Evolutionary conservation across 1,140 invertebrate genomes (phyloP).

Genomic region (Metaphire vulgaris): DNA sequence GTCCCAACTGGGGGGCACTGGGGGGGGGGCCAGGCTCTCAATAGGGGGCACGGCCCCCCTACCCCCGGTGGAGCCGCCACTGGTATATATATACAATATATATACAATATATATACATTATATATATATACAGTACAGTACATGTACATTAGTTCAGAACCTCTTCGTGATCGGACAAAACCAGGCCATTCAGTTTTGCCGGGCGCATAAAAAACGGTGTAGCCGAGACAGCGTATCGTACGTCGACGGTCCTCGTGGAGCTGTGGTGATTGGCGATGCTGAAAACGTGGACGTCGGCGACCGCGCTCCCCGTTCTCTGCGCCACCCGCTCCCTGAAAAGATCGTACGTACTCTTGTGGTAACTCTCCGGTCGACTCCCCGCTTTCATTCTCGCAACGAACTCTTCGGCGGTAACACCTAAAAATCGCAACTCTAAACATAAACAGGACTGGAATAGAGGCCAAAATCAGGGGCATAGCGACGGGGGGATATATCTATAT

Average conservation of each 20-base stretch:
- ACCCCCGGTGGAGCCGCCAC: too few species aligned
- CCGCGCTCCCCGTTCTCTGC: not conserved
- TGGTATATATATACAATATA: too few species aligned
- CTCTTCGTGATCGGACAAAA: slow-evolving; percentile 82
- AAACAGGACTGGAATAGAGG: too few species aligned
- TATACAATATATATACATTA: too few species aligned
- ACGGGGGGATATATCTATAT: too few species aligned
- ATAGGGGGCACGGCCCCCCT: too few species aligned
- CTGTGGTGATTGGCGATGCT: not conserved
- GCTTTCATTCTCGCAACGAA: not conserved
- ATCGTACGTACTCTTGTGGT: not conserved
- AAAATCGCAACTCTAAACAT: too few species aligned
- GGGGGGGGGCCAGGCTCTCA: too few species aligned
- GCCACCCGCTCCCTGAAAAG: not conserved
- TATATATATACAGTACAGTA: too few species aligned
- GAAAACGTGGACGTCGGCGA: not conserved
- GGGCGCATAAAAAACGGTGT: slow-evolving; percentile 93
- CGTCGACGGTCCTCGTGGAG: slow-evolving; percentile 56
- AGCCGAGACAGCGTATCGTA: slow-evolving; percentile 87
- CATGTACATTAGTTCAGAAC: slow-evolving; percentile 61
- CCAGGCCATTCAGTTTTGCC: slow-evolving; percentile 83
- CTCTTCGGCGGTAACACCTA: not conserved
- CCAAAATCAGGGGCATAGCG: too few species aligned
- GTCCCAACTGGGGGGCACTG: too few species aligned
- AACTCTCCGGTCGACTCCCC: not conserved